Conservation (phyloP, 2,888 invertebrate genomes). For the Tetheella fluctuosa region DNA sequence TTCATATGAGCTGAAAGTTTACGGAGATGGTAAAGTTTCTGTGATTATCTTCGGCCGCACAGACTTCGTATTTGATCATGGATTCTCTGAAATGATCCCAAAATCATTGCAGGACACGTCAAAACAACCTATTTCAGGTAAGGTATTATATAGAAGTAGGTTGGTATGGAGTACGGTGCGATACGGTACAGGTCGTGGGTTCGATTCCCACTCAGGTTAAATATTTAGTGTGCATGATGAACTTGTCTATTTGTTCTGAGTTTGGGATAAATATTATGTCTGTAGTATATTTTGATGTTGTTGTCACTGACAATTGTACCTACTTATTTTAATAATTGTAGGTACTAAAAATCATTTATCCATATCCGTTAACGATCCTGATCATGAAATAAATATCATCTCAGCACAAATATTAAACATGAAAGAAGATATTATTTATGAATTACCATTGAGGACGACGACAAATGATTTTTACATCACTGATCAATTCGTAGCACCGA, state of each 20-base stretch:
- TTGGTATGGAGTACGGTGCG: no score
- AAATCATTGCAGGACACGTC: conserved; percentile 24
- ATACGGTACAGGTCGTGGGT: no score
- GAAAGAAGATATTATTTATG: conserved; percentile 16
- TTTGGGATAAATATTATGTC: no score
- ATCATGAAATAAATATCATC: conserved; percentile 22
- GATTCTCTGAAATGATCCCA: conserved; percentile 30
- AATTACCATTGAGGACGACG: conserved; percentile 21
- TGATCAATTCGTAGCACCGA: conserved; percentile 26
- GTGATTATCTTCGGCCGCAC: conserved; percentile 26
- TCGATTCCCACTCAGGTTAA: no score
- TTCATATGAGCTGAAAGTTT: neutral
- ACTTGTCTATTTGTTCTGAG: no score
- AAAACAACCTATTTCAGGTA: conserved; percentile 29
- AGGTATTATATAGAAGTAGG: neutral
- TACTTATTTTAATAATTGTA: neutral
- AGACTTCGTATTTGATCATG: conserved; percentile 34
- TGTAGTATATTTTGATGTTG: neutral
- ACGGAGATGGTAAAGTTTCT: conserved; percentile 12
- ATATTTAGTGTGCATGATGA: no score
- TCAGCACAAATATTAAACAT: conserved; percentile 21
- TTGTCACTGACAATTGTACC: neutral
- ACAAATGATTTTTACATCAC: conserved; percentile 28
- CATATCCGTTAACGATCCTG: conserved; percentile 11
- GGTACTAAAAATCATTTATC: conserved; percentile 5